phyloP scores from a whole-genome alignment of 2,113 vertebrate species.

The Carassius auratus region DNA sequence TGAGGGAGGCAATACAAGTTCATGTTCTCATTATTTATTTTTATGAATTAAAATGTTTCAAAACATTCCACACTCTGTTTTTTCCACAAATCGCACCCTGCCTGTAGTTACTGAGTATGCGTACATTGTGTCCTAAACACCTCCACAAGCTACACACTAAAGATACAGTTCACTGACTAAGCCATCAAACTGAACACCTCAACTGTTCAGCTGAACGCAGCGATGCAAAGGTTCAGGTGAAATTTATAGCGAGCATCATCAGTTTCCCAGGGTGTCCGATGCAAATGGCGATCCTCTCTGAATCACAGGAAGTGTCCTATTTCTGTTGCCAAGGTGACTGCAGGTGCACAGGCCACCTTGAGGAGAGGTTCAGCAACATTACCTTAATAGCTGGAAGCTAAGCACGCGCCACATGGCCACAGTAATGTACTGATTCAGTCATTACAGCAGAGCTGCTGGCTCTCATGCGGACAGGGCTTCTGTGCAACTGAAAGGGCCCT shows the following conservation, averaged over 20 bases:
- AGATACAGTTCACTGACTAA: not conserved
- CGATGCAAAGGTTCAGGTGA: not conserved
- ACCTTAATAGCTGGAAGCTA: conserved; percentile 31
- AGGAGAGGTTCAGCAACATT: conserved; percentile 37
- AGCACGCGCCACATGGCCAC: conserved; percentile 2
- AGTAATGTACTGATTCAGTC: conserved; percentile 10
- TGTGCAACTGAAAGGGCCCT: not conserved
- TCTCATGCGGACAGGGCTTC: not conserved
- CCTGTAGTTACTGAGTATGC: too few relatives aligned
- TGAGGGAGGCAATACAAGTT: too few relatives aligned
- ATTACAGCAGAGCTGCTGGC: conserved; percentile 22
- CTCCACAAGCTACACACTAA: not conserved
- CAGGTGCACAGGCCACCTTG: conserved; percentile 34
- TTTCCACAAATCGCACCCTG: too few relatives aligned
- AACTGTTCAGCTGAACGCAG: conserved; percentile 19
- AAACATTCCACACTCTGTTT: too few relatives aligned
- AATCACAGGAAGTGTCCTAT: not conserved
- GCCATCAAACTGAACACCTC: not conserved
- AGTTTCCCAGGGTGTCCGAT: not conserved
- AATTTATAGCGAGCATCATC: not conserved
- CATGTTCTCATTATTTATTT: too few relatives aligned
- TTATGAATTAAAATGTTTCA: too few relatives aligned
- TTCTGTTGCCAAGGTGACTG: conserved; percentile 35
- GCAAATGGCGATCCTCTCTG: not conserved
- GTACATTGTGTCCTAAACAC: not conserved